phyloP scores from a whole-genome alignment of 2,797 vertebrate species.

The Cottoperca gobio region DNA sequence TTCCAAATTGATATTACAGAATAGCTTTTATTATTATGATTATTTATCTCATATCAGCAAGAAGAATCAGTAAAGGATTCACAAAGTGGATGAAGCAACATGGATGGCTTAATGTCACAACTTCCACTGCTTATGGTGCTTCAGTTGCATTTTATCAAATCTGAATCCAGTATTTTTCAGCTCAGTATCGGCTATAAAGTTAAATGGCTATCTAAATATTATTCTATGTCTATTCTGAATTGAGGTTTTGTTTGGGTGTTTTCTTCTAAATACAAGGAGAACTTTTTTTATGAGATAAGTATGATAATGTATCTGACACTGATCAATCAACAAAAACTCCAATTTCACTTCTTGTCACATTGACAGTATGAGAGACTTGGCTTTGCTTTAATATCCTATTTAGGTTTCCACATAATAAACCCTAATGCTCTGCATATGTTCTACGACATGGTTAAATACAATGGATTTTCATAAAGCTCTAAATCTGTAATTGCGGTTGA shows the following conservation, averaged over 20 bases:
- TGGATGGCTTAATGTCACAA: neutral
- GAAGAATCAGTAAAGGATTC: too few relatives aligned
- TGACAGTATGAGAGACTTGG: neutral
- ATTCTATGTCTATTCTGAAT: neutral
- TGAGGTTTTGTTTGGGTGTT: neutral
- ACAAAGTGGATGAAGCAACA: too few relatives aligned
- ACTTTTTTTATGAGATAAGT: too few relatives aligned
- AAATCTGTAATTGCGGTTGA: neutral
- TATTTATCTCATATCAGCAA: neutral
- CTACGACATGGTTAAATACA: neutral
- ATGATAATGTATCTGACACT: neutral
- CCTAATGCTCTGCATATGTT: neutral
- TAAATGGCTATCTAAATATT: too few relatives aligned
- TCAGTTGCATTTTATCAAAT: too few relatives aligned
- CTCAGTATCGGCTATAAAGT: too few relatives aligned
- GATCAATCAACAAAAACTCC: neutral
- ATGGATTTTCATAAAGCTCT: neutral
- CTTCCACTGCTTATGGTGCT: neutral
- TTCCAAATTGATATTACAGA: neutral
- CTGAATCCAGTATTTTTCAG: too few relatives aligned
- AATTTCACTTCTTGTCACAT: neutral
- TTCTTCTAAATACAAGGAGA: neutral
- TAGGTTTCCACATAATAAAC: neutral
- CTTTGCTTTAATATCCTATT: neutral
- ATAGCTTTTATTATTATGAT: too few relatives aligned